A percentile compares a stretch with the other conserved stretches of the same genome.
Evolutionary conservation across 1,140 invertebrate genomes (phyloP).

Genomic region (Contarinia nasturtii): DNA sequence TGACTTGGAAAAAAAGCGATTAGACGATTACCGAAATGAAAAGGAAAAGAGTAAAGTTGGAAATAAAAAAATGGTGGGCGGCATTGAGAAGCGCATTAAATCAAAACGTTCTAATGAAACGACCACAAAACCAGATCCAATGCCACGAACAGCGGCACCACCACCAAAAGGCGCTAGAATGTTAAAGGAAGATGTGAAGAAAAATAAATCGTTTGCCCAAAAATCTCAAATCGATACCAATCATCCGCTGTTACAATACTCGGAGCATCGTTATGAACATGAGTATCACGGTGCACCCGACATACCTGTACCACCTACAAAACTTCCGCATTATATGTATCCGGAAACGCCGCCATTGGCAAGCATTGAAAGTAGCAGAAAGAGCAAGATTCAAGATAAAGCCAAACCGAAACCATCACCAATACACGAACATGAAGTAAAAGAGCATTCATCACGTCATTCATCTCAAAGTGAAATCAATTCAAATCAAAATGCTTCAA

Average conservation of each 20-base stretch:
- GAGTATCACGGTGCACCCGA: constrained; percentile 34
- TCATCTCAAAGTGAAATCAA: neutral
- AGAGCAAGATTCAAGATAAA: constrained; percentile 3
- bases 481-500: constrained; percentile 6
- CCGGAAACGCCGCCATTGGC: constrained; percentile 24
- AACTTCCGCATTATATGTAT: constrained; percentile 40
- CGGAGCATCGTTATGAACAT: constrained; percentile 51
- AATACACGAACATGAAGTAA: constrained; percentile 21
- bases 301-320: constrained; percentile 41
- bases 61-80: constrained; percentile 23
- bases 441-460: constrained; percentile 9
- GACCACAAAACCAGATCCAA: constrained; percentile 22
- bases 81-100: constrained; percentile 27
- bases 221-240: constrained; percentile 21
- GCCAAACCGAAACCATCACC: constrained; percentile 7
- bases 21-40: constrained; percentile 7
- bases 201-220: constrained; percentile 16
- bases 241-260: constrained; percentile 53
- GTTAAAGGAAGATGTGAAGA: constrained; percentile 18
- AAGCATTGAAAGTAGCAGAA: constrained; percentile 2
- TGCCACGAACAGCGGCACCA: constrained; percentile 14
- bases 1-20: constrained; percentile 10
- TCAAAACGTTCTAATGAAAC: constrained; percentile 26
- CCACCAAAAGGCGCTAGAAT: constrained; percentile 15
- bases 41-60: constrained; percentile 4